Conservation (phyloP, 53 echinoderm and acorn worm genomes). For the Arbacia lixula region DNA sequence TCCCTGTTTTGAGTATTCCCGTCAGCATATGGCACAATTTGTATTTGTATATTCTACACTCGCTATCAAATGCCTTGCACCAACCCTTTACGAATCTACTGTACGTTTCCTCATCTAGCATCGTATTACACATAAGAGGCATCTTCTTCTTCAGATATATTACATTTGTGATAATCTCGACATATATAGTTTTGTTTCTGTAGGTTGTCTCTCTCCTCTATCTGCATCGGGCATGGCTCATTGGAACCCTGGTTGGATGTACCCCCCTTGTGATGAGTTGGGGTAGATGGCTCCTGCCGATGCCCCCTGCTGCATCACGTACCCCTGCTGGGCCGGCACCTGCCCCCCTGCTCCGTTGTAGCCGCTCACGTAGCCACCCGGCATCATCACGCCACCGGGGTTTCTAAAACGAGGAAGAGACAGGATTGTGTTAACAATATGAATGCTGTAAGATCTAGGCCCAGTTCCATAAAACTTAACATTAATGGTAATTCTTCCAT, state of each 20-base stretch:
- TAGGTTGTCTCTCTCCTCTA: background rate
- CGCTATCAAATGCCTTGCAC: too few relatives aligned
- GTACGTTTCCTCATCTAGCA: background rate
- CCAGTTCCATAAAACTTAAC: background rate
- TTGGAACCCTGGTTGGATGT: slow-evolving; percentile 42
- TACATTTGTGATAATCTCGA: slow-evolving; percentile 30
- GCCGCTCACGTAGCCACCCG: slow-evolving; percentile 15
- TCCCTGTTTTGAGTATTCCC: too few relatives aligned
- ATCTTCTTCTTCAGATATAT: slow-evolving; percentile 28
- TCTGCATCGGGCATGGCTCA: background rate
- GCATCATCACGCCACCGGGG: slow-evolving; percentile 37
- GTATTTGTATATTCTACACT: too few relatives aligned
- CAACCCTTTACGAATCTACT: too few relatives aligned
- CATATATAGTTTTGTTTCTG: background rate
- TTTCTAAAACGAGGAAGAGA: slow-evolving; percentile 8
- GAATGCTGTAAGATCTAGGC: background rate
- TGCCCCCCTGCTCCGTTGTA: background rate
- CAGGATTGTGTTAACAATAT: background rate
- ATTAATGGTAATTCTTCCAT: background rate
- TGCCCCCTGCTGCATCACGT: slow-evolving; percentile 42
- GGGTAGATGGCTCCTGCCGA: slow-evolving; percentile 34
- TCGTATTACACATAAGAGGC: too few relatives aligned
- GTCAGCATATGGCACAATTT: too few relatives aligned
- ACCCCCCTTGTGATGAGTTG: slow-evolving; percentile 39
- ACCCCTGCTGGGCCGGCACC: background rate